Evolutionary conservation across 2,113 vertebrate species (phyloP), one percentile per base, ranked within the genome.

Genomic region (Nibea coibor): DNA sequence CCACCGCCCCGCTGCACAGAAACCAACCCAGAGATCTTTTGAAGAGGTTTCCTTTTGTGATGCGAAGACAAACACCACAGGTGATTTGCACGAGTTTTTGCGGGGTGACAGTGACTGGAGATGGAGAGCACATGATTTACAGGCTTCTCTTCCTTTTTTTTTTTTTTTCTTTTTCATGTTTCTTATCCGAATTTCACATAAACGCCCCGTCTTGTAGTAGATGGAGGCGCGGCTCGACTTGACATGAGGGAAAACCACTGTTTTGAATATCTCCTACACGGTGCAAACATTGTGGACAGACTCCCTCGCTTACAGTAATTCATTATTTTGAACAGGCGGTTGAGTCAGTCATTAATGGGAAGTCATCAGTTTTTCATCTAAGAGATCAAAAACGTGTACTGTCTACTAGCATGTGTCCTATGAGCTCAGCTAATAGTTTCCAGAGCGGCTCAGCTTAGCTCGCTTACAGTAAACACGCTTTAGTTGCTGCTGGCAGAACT

Each of bases 301-400:
- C 82, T 81, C 82, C 86, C 31, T 76, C 67, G 0, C 48, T 92
- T 89, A 84, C 89, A 74, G 89, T 87, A 86, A 91, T 45, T 83
- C 59, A 81, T 83, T 82, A 80, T 68, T 82, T 75, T 53, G 42
- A 88, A 65, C 47, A 75, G 79, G 5, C 19, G 5, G 42, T 17
- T 89, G 84, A 88, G 22, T 88, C 67, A 87, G n/a, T 82, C 79
- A 64, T 87, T 86, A 87, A 83, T 88, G 26, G 72, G 85, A 91
- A 90, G 64, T 70, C 39, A 81, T 81, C 58, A 65, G 71, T 24
- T 81, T 78, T 87, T 86, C 28, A 71, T 85, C n/a, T 75, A 24
- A 69, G 12, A 72, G 26, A 71, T 82, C 4, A 77, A 72, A 74
- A 80, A 69, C n/a, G 17, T 24, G 56, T 61, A 1, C 45, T 47